Base-by-base conservation (phyloP, 1,140 invertebrate species). In the Cherax quadricarinatus region DNA sequence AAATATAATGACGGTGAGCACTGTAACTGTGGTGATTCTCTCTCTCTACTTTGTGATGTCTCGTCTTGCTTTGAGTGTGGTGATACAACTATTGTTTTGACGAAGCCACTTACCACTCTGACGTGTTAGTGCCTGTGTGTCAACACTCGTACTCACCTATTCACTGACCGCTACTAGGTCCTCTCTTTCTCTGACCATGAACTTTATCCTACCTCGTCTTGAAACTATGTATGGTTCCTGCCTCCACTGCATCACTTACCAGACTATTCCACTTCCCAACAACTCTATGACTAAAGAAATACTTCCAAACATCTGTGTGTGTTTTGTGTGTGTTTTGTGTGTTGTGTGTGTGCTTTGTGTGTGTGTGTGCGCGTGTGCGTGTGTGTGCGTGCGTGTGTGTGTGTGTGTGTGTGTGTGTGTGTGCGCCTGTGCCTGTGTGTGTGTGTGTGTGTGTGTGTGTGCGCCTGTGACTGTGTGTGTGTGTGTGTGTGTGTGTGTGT, bases 401-500 rank as follows among this genome's bases (percentile, higher is more conserved):
- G 30, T 81, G 14, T 81, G 7, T 81, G 14, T 81, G 1, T 81
- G 16, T 81, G 16, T 81, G 18, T 81, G 16, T 48, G 14, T 81
- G 16, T 81, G n/a, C n/a, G n/a, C n/a, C n/a, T n/a, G n/a, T n/a
- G n/a, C n/a, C n/a, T n/a, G n/a, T n/a, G n/a, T n/a, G n/a, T n/a
- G n/a, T n/a, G n/a, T n/a, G n/a, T n/a, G n/a, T n/a, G n/a, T n/a
- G n/a, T n/a, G n/a, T n/a, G n/a, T n/a, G n/a, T n/a, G n/a, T n/a
- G n/a, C n/a, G n/a, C n/a, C n/a, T n/a, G n/a, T n/a, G n/a, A n/a
- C 5, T 81, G 9, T 51, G 7, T 81, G 16, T 30, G 80, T 51
- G 49, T 81, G 80, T 81, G 49, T 81, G 80, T 81, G 49, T 81
- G 80, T 81, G 49, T 81, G 24, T 81, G 80, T 81, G 24, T 81